Percentiles rank a stretch among this genome's conserved stretches.
phyloP scores from a whole-genome alignment of 1,140 invertebrate species.

The Drosophila tsacasi region DNA sequence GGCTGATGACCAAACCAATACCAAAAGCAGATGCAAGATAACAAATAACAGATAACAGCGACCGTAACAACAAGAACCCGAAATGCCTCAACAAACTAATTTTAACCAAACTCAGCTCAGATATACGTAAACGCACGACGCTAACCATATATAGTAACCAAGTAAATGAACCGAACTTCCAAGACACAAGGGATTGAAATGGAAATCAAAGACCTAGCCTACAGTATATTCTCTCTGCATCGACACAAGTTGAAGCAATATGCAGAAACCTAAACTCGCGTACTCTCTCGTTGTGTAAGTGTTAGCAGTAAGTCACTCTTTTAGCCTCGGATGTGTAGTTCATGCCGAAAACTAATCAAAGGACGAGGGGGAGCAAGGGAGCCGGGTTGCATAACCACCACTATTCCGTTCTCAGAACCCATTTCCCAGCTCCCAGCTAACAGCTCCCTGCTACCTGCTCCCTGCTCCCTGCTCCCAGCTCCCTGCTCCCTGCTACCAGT shows the following conservation, averaged over 20 bases:
- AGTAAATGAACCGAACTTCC: slow-evolving; percentile 51
- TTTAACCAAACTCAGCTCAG: slow-evolving; percentile 67
- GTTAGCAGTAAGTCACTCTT: slow-evolving; percentile 50
- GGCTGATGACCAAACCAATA: neutral
- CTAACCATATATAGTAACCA: slow-evolving; percentile 36
- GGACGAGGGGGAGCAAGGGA: neutral
- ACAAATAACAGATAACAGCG: neutral
- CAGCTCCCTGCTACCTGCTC: too few species aligned
- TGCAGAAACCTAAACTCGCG: slow-evolving; percentile 10
- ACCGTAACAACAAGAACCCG: slow-evolving; percentile 61
- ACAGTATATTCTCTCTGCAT: slow-evolving; percentile 26
- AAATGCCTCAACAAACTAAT: slow-evolving; percentile 73
- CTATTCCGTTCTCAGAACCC: neutral
- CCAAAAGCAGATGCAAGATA: slow-evolving; percentile 26
- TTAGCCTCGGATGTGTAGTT: slow-evolving; percentile 31
- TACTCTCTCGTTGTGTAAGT: slow-evolving; percentile 35
- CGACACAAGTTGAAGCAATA: neutral
- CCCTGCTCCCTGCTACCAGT: neutral
- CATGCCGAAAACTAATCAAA: slow-evolving; percentile 39
- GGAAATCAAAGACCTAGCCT: slow-evolving; percentile 64
- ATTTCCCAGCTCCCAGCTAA: neutral
- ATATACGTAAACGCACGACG: slow-evolving; percentile 72
- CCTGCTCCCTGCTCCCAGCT: neutral
- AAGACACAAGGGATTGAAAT: slow-evolving; percentile 76
- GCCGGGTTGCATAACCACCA: slow-evolving; percentile 3